A percentile compares a stretch with the other conserved stretches of the same genome.
These are phyloP conservation scores for Myopa testacea DNA, from an alignment of 2,888 invertebrate species.

Conservation along the genomic window DNA sequence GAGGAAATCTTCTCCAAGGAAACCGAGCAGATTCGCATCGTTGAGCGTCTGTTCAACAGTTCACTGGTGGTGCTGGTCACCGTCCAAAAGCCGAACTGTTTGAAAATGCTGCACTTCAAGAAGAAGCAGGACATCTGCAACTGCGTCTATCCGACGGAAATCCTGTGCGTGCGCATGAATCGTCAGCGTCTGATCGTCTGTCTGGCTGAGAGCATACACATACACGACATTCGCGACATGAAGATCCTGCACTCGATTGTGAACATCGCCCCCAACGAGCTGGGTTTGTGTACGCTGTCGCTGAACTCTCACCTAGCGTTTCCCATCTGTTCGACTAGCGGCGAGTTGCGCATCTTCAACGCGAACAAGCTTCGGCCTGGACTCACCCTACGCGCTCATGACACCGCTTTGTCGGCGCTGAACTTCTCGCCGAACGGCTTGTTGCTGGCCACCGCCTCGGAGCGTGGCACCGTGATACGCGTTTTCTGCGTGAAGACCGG, in stretches of 20 bases:
- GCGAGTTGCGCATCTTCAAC: slow-evolving; percentile 66
- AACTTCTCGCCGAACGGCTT: slow-evolving; percentile 65
- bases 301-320: slow-evolving; percentile 66
- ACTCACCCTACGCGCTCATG: slow-evolving; percentile 65
- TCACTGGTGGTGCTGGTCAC: slow-evolving; percentile 67
- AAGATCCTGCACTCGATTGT: slow-evolving; percentile 66
- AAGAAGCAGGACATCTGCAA: slow-evolving; percentile 68
- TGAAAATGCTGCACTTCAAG: slow-evolving; percentile 68
- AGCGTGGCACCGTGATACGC: slow-evolving; percentile 68
- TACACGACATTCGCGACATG: slow-evolving; percentile 68
- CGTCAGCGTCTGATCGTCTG: slow-evolving; percentile 65
- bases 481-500: slow-evolving; percentile 68
- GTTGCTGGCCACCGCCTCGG: slow-evolving; percentile 67
- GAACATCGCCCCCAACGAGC: slow-evolving; percentile 63
- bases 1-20: slow-evolving; percentile 68
- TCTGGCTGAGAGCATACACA: slow-evolving; percentile 66
- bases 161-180: slow-evolving; percentile 67
- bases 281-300: slow-evolving; percentile 65
- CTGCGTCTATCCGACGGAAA: slow-evolving; percentile 66
- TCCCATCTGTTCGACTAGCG: slow-evolving; percentile 62
- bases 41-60: slow-evolving; percentile 66
- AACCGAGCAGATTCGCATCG: slow-evolving; percentile 65
- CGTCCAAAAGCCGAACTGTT: slow-evolving; percentile 64
- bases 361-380: slow-evolving; percentile 61
- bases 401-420: slow-evolving; percentile 65